Base-by-base conservation (phyloP, 2,888 invertebrate genomes). In the Pachliopta kotzebuea region DNA sequence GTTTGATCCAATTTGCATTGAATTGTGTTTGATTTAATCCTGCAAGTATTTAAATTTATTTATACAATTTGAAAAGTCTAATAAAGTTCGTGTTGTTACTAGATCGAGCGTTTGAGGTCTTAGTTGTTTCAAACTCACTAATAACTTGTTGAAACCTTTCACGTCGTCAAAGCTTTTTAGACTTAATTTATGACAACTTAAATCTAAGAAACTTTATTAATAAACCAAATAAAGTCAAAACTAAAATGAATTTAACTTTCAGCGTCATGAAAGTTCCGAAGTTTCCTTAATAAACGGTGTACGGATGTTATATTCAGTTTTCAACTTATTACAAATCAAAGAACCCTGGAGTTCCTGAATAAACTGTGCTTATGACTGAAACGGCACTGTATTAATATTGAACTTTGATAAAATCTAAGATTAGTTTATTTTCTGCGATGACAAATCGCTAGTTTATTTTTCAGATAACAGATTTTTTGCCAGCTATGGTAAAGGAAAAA, bases 191-290 rank as follows among this genome's bases (percentile, higher is more conserved):
- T n/a, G n/a, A 45, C 45, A 8, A 45, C 45, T 45, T 0, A 45
- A n/a, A 45, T n/a, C 45, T 45, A 45, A 18, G 45, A 45, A 45
- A 45, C 45, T 45, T 45, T 45, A n/a, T n/a, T 45, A 45, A 45
- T 45, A 45, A 45, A 45, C 45, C 18, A n/a, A 45, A n/a, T 45
- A 45, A 45, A 45, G 18, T 45, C 3, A 45, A 18, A 45, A 45
- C 45, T 45, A 45, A 45, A 45, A 45, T 45, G 45, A 45, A n/a
- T 45, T 45, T 45, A 45, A 45, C 45, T 45, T 45, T 45, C 45
- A n/a, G 8, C 45, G 18, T 45, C n/a, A 45, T 45, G 18, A 18
- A n/a, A 45, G 18, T 45, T 45, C n/a, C n/a, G 45, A 45, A 45
- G 45, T 4, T 45, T 45, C 45, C 45, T 45, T 45, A 45, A 45